Conservation (phyloP, 37 sponge, comb jelly and placozoan species). For the Haliclona indistincta region DNA sequence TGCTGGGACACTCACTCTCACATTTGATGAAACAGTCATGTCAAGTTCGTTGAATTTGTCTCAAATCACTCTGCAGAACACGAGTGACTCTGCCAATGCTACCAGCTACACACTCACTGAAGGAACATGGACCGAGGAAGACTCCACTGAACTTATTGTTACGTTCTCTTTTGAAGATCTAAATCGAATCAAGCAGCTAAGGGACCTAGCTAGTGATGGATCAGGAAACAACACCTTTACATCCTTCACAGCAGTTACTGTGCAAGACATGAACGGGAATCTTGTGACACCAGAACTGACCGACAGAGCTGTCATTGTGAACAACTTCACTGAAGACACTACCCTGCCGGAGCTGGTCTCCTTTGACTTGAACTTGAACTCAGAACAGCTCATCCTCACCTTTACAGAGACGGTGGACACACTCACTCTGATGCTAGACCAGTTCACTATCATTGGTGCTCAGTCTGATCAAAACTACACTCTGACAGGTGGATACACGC, state of each 20-base stretch:
- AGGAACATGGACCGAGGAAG: slow-evolving; percentile 37
- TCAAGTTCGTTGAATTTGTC: slow-evolving; percentile 53
- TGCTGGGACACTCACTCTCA: slow-evolving; percentile 55
- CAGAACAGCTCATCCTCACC: slow-evolving; percentile 70
- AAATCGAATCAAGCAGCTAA: slow-evolving; percentile 81
- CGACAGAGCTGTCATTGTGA: slow-evolving; percentile 27
- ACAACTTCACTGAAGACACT: slow-evolving; percentile 60
- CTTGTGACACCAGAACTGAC: slow-evolving; percentile 24
- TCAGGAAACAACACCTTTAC: slow-evolving; percentile 53
- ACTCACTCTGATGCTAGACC: slow-evolving; percentile 48
- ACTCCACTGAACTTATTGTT: slow-evolving; percentile 64
- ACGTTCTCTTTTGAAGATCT: slow-evolving; percentile 73
- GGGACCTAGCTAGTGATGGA: slow-evolving; percentile 53
- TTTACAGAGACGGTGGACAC: slow-evolving; percentile 85
- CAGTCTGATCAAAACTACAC: slow-evolving; percentile 44
- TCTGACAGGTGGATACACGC: slow-evolving; percentile 59
- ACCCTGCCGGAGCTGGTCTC: slow-evolving; percentile 73
- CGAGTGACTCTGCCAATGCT: not conserved
- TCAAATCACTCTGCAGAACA: slow-evolving; percentile 65
- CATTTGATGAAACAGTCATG: slow-evolving; percentile 81
- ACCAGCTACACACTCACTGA: slow-evolving; percentile 58
- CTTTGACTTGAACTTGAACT: slow-evolving; percentile 73
- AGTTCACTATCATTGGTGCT: slow-evolving; percentile 55
- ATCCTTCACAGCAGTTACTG: slow-evolving; percentile 43
- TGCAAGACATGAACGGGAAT: slow-evolving; percentile 76